Conservation (phyloP, 2,797 vertebrate species). For the Macroramphosus scolopax region DNA sequence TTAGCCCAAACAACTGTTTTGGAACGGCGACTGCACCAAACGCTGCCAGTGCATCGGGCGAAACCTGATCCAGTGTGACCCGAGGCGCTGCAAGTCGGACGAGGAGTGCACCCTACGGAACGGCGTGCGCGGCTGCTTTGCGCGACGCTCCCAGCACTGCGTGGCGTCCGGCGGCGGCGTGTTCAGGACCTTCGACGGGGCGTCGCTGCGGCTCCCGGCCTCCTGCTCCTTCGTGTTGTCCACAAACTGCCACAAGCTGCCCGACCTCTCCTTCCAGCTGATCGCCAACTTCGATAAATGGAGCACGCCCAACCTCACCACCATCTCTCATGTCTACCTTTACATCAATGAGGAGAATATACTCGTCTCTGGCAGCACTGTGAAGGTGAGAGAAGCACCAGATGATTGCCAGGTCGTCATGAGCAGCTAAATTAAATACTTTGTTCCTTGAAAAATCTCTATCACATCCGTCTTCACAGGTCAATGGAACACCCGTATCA, state of each 20-base stretch:
- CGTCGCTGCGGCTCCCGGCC: constrained; percentile 92
- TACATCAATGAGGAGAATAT: constrained; percentile 99
- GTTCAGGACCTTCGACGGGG: constrained; percentile 94
- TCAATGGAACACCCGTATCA: constrained; percentile 92
- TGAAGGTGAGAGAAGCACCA: constrained; percentile 81
- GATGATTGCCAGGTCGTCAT: background rate
- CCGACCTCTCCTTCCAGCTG: constrained; percentile 97
- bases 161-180: constrained; percentile 91
- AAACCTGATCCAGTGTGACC: constrained; percentile 97
- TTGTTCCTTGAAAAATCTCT: too few species aligned
- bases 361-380: constrained; percentile 90
- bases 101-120: constrained; percentile 89
- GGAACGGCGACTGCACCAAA: constrained; percentile 93
- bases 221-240: constrained; percentile 97
- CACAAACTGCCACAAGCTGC: constrained; percentile 98
- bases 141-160: constrained; percentile 88
- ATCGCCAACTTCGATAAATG: constrained; percentile 99
- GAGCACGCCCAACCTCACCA: constrained; percentile 94
- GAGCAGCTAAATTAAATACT: too few species aligned
- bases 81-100: constrained; percentile 90
- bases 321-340: constrained; percentile 95
- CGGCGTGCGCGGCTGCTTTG: constrained; percentile 90
- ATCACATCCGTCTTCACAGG: constrained; percentile 80
- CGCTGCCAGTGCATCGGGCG: constrained; percentile 96
- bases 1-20: constrained; percentile 98